Base-by-base conservation (phyloP, 1,140 invertebrate genomes). In the Zaprionus tsacasi region DNA sequence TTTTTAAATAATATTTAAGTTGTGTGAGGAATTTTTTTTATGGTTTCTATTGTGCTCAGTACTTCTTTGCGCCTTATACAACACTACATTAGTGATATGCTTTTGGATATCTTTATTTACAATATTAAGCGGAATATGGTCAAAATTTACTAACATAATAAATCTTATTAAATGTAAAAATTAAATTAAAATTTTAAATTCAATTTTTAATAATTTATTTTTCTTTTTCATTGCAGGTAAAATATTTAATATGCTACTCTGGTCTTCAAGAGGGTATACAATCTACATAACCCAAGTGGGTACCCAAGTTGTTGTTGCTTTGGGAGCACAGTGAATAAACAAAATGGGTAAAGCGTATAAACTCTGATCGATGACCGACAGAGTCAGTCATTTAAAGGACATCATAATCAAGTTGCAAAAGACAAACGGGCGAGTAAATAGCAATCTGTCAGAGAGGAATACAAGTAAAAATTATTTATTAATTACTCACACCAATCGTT, bases 401-500 rank as follows among this genome's bases (percentile, higher is more conserved):
- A 81, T 70, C 78, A 81, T 71, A 69, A 78, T 76, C 64, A 78
- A 78, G 52, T 82, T 71, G 33, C 67, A 50, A 67, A 50, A 59
- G 65, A 70, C 72, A 75, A 70, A 73, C 48, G 56, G 36, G 35
- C 35, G 52, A 15, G 21, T 40, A 65, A 75, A 69, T 71, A 59
- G 60, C 72, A 59, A 73, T 76, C 78, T 81, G 65, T 85, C 82
- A 85, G 66, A 40, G 40, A 48, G 56, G 74, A 45, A 67, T 78
- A 50, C 54, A 70, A 65, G 64, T 40, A 66, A 71, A 78, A 81
- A 85, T 85, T 81, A 85, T 85, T 85, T 81, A 86, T 86, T 85
- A 85, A 86, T 85, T 85, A 85, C 81, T 72, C 81, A 86, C 67
- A 72, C 82, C 71, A 52, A 43, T 56, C 21, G 36, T 17, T 6